Conservation (phyloP, 2,888 invertebrate species). For the Leptopilina myrica region DNA sequence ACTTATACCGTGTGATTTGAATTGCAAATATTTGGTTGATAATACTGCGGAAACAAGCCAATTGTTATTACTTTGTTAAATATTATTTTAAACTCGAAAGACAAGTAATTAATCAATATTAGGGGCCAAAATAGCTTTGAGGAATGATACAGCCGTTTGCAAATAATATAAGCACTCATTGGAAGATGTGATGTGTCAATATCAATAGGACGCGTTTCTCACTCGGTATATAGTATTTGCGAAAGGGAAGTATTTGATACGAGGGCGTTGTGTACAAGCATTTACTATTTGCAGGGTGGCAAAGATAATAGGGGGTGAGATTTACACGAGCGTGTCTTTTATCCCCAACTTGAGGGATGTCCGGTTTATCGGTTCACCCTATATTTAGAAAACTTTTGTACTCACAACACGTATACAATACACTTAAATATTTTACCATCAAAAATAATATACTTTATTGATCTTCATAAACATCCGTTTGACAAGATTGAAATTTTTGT, state of each 20-base stretch:
- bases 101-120: too few species aligned
- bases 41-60: too few species aligned
- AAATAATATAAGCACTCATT: conserved; percentile 20
- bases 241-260: conserved; percentile 43
- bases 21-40: too few species aligned
- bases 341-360: conserved; percentile 60
- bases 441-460: conserved; percentile 49
- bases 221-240: conserved; percentile 3
- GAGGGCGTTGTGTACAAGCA: conserved; percentile 68
- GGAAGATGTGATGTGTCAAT: conserved; percentile 30
- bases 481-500: neutral
- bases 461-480: conserved; percentile 29
- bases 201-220: conserved; percentile 21
- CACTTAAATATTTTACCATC: conserved; percentile 41
- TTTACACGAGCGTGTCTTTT: conserved; percentile 64
- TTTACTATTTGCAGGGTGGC: conserved; percentile 70
- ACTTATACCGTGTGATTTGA: too few species aligned
- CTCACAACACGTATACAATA: conserved; percentile 47
- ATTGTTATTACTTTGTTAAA: too few species aligned
- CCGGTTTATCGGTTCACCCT: conserved; percentile 60
- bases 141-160: neutral
- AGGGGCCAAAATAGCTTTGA: neutral
- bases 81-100: too few species aligned
- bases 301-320: conserved; percentile 70
- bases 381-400: conserved; percentile 45